Percentiles rank a stretch among this genome's conserved stretches.
phyloP scores from a whole-genome alignment of 2,888 invertebrate species.

The Orthonychiurus folsomi region DNA sequence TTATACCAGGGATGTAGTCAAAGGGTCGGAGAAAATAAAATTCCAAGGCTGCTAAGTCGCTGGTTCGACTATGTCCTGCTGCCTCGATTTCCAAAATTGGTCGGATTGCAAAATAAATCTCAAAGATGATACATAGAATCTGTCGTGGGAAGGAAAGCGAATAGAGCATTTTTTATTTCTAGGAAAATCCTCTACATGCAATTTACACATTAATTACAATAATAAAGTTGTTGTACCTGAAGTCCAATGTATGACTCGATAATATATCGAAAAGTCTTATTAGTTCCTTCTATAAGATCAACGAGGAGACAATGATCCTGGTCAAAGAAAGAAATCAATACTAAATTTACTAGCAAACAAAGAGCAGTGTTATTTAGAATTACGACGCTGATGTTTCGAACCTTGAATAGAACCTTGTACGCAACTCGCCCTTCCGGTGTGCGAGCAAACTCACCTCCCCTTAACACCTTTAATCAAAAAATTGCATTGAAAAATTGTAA shows the following conservation, averaged over 20 bases:
- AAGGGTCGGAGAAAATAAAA: not conserved
- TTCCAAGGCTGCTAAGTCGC: no score
- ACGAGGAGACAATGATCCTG: constrained; percentile 29
- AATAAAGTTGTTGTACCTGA: constrained; percentile 1
- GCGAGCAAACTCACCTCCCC: constrained; percentile 6
- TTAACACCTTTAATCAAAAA: no score
- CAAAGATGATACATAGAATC: not conserved
- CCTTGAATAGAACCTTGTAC: constrained; percentile 23
- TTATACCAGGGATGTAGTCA: not conserved
- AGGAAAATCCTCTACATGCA: no score
- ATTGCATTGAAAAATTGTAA: no score
- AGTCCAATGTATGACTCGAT: constrained; percentile 27
- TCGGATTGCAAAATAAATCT: not conserved
- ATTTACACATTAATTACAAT: not conserved
- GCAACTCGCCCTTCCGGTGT: constrained; percentile 18
- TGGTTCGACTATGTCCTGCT: no score
- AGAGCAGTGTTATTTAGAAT: not conserved
- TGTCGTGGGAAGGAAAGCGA: not conserved
- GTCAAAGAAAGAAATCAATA: not conserved
- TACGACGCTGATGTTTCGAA: not conserved
- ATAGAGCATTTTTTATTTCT: no score
- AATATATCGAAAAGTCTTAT: constrained; percentile 21
- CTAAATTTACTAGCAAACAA: not conserved
- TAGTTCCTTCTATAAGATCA: constrained; percentile 29
- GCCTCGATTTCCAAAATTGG: not conserved